Conservation (phyloP, 2,888 invertebrate species). For the Pristionchus fissidentatus region DNA sequence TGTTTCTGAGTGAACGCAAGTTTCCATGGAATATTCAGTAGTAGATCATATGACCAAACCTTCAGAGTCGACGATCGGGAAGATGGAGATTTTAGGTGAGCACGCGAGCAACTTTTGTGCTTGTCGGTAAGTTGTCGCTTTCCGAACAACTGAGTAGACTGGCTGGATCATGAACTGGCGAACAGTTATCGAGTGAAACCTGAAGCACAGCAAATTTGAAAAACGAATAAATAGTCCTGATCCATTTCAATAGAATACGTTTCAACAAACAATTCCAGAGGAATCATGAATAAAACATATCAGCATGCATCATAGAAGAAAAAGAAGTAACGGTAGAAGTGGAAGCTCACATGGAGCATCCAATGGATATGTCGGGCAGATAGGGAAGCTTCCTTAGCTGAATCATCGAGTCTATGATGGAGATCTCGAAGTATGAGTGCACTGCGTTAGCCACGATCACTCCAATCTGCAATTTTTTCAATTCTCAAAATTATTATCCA, state of each 20-base stretch:
- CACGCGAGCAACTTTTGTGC: background rate
- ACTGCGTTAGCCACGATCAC: conserved; percentile 94
- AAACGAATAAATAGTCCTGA: background rate
- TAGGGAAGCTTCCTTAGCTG: conserved; percentile 95
- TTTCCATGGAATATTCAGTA: background rate
- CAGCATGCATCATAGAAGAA: no score
- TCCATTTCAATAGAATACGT: no score
- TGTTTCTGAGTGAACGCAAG: background rate
- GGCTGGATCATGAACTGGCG: conserved; percentile 11
- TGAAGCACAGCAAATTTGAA: background rate
- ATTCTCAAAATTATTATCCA: no score
- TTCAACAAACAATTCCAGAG: no score
- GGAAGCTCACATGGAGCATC: conserved; percentile 46
- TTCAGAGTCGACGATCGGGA: conserved; percentile 12
- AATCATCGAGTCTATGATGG: conserved; percentile 97
- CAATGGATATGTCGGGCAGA: conserved; percentile 85
- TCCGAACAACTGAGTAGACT: background rate
- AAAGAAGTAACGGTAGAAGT: no score
- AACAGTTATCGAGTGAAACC: background rate
- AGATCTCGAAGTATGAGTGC: conserved; percentile 91
- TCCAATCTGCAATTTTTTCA: conserved; percentile 85
- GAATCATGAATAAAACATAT: no score
- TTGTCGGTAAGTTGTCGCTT: background rate
- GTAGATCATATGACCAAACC: background rate
- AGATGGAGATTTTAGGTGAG: background rate